Percentiles rank a stretch among this genome's conserved stretches.
These are phyloP conservation scores for Drosophila lacertosa DNA, from an alignment of 1,140 invertebrate species.

Conservation along the genomic window DNA sequence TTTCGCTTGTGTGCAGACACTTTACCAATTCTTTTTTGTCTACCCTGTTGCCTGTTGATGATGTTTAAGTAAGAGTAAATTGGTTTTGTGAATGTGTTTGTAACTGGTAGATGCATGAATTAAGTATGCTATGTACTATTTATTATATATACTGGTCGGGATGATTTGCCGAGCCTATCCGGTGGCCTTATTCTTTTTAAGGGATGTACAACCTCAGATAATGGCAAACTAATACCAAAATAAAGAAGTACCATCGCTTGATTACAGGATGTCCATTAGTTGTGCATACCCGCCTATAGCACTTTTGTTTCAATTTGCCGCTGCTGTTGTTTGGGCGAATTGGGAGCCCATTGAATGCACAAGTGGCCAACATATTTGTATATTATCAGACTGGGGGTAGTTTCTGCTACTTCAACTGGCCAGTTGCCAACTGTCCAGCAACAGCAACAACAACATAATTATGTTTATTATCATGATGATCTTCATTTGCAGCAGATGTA, in stretches of 20 bases:
- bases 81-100: background rate
- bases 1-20: conserved; percentile 43
- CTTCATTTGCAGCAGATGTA: conserved; percentile 14
- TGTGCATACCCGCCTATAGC: background rate
- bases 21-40: conserved; percentile 31
- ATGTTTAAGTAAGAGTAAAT: background rate
- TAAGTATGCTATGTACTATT: no score
- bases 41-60: background rate
- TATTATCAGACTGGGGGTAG: conserved; percentile 10
- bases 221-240: no score
- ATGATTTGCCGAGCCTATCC: background rate
- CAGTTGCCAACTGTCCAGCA: conserved; percentile 12
- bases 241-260: no score
- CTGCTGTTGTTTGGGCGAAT: conserved; percentile 7
- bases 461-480: conserved; percentile 16
- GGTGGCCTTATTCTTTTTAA: no score
- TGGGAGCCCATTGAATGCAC: conserved; percentile 51
- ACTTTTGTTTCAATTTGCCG: conserved; percentile 5
- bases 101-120: no score
- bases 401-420: conserved; percentile 9
- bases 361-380: conserved; percentile 64
- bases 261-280: background rate
- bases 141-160: no score
- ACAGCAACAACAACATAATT: conserved; percentile 18
- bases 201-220: no score